Percentiles rank a stretch among this genome's conserved stretches.
Evolutionary conservation across 2,888 invertebrate genomes (phyloP).

Genomic region (Tenodera sinensis): DNA sequence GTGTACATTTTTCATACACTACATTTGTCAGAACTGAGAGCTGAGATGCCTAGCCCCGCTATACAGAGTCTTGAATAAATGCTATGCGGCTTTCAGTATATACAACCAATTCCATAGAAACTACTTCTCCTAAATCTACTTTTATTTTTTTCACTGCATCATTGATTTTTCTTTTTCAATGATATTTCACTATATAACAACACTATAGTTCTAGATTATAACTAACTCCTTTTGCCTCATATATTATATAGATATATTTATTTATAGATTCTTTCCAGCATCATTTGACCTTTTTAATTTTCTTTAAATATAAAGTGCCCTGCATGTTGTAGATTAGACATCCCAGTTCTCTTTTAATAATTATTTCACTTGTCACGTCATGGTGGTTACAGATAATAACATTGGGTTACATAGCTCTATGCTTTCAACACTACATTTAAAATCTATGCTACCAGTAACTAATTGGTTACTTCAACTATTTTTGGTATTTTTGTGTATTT

Average conservation of each 20-base stretch:
- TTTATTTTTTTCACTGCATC: constrained; percentile 1
- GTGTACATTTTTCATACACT: constrained; percentile 18
- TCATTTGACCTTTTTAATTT: background rate
- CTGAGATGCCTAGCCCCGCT: constrained; percentile 19
- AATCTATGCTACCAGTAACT: constrained; percentile 32
- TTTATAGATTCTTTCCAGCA: constrained; percentile 16
- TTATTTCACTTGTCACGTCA: constrained; percentile 9
- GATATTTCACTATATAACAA: constrained; percentile 22
- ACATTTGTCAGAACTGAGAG: constrained; percentile 4
- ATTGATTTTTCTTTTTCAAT: background rate
- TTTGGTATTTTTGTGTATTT: constrained; percentile 30
- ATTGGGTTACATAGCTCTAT: constrained; percentile 31
- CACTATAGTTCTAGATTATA: constrained; percentile 27
- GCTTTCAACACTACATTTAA: constrained; percentile 32
- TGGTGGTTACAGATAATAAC: constrained; percentile 30
- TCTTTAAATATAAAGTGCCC: constrained; percentile 22
- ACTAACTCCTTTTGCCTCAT: constrained; percentile 20
- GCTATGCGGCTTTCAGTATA: background rate
- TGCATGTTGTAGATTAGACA: constrained; percentile 20
- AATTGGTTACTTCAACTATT: constrained; percentile 29
- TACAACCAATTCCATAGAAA: constrained; percentile 20
- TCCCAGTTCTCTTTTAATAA: constrained; percentile 11
- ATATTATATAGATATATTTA: constrained; percentile 25
- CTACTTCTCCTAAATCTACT: constrained; percentile 10
- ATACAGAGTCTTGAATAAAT: background rate